Evolutionary conservation across 2,888 invertebrate species (phyloP), one percentile per base, ranked within the genome.

Genomic region (Lamellibrachia satsuma): DNA sequence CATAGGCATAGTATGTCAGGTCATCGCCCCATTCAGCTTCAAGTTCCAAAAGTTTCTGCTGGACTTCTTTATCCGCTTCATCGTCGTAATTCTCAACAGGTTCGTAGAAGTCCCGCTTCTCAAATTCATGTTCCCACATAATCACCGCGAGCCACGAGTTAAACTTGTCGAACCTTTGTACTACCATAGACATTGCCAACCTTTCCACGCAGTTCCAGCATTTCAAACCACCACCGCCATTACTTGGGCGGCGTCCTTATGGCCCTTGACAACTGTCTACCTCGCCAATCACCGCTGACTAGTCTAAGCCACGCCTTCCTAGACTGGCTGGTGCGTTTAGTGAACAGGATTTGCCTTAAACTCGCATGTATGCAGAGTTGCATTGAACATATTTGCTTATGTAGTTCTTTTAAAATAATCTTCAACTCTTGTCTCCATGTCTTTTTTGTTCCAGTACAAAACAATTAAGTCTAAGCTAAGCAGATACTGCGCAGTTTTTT

Each of bases 171-270:
- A 75, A 75, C 15, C 75, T 15, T 75, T 75, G 75, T n/a, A 75
- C 75, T 75, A 75, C 75, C 75, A 75, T 75, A 15, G 75, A 75
- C 22, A 75, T 75, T 75, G 75, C 4, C 15, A n/a, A 75, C 75
- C n/a, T 75, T 75, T 75, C n/a, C 75, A 75, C 75, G 22, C 75
- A 75, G 11, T 15, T 75, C 75, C 75, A 75, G 75, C 75, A 75
- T 75, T 75, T 75, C 75, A 75, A 75, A 75, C 22, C 75, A 75
- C 75, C 75, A 75, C 75, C n/a, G 75, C 75, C 75, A 75, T 75
- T 75, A 75, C 75, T 75, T 75, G 75, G 75, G 75, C 75, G 75
- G 75, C 75, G 75, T 75, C 75, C 22, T 15, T n/a, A 15, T 75
- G 75, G 1, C 75, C 75, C 75, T 75, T 75, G 75, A 75, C 75